phyloP scores from a whole-genome alignment of 2,113 vertebrate genomes.

The Cygnus buccinator region DNA sequence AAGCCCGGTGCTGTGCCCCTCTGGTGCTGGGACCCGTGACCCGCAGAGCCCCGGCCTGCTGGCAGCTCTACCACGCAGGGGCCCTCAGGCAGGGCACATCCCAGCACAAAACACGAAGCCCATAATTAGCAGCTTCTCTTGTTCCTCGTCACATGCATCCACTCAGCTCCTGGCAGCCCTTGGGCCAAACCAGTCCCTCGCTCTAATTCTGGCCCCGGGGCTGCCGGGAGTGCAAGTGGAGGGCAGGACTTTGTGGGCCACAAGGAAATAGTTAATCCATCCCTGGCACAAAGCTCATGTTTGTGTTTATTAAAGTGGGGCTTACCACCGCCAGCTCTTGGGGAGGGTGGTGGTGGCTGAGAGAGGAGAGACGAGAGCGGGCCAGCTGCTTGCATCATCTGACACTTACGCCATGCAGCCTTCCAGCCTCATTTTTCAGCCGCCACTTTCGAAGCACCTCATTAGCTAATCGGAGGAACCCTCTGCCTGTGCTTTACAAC shows the following conservation, averaged over 20 bases:
- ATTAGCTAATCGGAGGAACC: constrained; percentile 27
- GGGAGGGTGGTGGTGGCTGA: constrained; percentile 2
- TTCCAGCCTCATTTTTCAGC: constrained; percentile 21
- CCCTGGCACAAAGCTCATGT: neutral
- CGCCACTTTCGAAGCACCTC: constrained; percentile 25
- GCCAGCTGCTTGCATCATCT: constrained; percentile 41
- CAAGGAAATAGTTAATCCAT: constrained; percentile 37
- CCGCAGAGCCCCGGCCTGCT: no score
- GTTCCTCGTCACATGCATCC: neutral
- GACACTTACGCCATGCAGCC: neutral
- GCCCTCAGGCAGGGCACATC: neutral
- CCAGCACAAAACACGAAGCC: neutral
- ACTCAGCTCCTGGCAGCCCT: accelerated
- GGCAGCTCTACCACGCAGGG: no score
- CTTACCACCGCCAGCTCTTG: neutral
- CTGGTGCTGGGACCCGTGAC: neutral
- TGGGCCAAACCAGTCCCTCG: neutral
- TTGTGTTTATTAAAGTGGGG: neutral
- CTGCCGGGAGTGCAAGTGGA: neutral
- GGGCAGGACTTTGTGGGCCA: neutral
- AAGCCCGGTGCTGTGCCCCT: neutral
- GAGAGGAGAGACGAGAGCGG: neutral
- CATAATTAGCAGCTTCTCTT: neutral
- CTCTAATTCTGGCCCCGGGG: neutral
- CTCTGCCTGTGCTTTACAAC: neutral